Percentiles rank a stretch among this genome's conserved stretches.
Conservation (phyloP, 2,113 vertebrate species). For the Poecile atricapillus region DNA sequence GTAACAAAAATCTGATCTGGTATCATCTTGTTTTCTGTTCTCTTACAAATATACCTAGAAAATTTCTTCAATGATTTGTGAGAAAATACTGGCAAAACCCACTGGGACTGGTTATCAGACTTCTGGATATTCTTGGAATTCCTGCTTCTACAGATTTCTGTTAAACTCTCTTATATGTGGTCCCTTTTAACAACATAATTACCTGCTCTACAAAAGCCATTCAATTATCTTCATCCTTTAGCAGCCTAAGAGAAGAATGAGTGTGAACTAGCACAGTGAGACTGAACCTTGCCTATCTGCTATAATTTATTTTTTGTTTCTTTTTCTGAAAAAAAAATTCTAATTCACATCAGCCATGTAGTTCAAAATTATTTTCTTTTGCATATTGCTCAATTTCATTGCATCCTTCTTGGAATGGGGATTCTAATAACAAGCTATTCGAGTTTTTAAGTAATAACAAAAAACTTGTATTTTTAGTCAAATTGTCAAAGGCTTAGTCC, state of each 20-base stretch:
- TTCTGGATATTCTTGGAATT: not conserved
- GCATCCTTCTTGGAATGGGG: not conserved
- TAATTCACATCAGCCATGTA: not conserved
- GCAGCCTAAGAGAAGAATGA: not conserved
- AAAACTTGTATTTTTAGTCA: not conserved
- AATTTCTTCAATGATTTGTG: not conserved
- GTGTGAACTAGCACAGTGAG: not conserved
- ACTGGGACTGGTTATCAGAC: not conserved
- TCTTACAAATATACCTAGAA: not conserved
- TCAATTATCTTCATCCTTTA: not conserved
- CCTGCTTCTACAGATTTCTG: not conserved
- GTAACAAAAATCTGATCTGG: not conserved
- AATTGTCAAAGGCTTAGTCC: not conserved
- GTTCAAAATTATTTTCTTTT: not conserved
- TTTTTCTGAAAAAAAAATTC: not conserved
- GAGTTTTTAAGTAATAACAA: not conserved
- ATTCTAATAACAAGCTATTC: not conserved
- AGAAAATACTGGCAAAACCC: not conserved
- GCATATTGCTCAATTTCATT: not conserved
- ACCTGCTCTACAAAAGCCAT: not conserved
- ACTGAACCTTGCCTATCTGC: not conserved
- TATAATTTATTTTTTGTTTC: accelerated
- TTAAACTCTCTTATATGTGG: not conserved
- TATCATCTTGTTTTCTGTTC: not conserved
- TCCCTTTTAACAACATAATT: not conserved